Base-by-base conservation (phyloP, 2,113 vertebrate genomes). In the Scortum barcoo region DNA sequence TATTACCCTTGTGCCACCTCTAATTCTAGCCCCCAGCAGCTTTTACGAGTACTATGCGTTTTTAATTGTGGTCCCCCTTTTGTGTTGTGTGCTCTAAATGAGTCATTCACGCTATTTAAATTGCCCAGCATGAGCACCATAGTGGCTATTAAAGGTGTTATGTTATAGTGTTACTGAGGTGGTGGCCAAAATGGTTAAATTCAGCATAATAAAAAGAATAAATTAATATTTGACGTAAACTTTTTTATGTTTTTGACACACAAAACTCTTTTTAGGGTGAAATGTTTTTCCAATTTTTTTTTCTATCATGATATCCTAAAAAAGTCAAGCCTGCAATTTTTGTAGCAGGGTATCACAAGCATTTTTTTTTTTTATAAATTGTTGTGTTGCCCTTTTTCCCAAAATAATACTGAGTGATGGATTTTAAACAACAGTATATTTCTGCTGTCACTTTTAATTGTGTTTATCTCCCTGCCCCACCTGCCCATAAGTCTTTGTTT, bases 1-100 rank as follows among this genome's bases (percentile, higher is more conserved):
- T 93, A 94, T 93, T 87, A 93, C 88, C 94, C 91, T 88, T 81
- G 69, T 84, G 86, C 91, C 85, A 86, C 86, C 77, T 86, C 89
- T 93, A 94, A 94, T 95, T 93, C 90, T 88, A 81, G 66, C 71
- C 75, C 60, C 86, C 80, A 89, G 78, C 74, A 86, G 76, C 78
- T 90, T 90, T 93, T 89, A 93, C 83, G 86, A 76, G 83, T 81
- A 51, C 65, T 73, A 85, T 80, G 89, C 81, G 50, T 75, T 82
- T 87, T 83, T 93, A 88, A 93, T 93, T 92, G 93, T 89, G 70
- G 42, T 62, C 66, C 62, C 71, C 60, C 72, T 83, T 83, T 93
- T 91, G 89, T 89, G 90, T 81, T 74, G 61, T 42, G 60, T 26
- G 73, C 54, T 78, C 78, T 68, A 89, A 88, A 86, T 88, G 80